A percentile compares a stretch with the other conserved stretches of the same genome.
phyloP scores from a whole-genome alignment of 2,888 invertebrate species.

The Sycophila texana region DNA sequence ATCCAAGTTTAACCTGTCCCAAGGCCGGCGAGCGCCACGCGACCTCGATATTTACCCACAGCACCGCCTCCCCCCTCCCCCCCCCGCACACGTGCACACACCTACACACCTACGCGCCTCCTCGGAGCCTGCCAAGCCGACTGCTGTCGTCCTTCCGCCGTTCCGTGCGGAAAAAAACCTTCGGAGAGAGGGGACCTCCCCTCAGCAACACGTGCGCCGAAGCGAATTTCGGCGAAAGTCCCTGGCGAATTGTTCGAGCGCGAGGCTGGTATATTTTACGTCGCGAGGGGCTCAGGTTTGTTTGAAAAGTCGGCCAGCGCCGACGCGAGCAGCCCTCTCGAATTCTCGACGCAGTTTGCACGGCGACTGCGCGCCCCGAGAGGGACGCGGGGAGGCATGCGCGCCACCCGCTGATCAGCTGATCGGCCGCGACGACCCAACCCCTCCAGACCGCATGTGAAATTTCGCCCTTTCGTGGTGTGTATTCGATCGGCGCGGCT shows the following conservation, averaged over 20 bases:
- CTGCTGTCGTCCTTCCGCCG: slow-evolving; percentile 14
- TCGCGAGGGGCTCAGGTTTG: neutral
- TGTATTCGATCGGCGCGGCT: too few species aligned
- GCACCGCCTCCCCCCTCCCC: too few species aligned
- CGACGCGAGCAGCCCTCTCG: neutral
- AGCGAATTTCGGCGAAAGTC: too few species aligned
- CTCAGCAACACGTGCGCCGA: neutral
- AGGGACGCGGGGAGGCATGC: neutral
- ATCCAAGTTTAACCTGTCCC: slow-evolving; percentile 46
- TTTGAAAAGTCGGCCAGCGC: neutral
- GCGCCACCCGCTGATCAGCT: slow-evolving; percentile 32
- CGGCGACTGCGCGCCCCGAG: slow-evolving; percentile 25
- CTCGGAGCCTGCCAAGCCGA: slow-evolving; percentile 20
- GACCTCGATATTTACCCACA: neutral
- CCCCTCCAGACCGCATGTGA: neutral
- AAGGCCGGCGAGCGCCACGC: slow-evolving; percentile 27
- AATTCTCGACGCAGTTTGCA: slow-evolving; percentile 30
- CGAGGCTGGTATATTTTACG: neutral
- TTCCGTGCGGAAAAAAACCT: slow-evolving; percentile 26
- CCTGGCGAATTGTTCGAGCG: too few species aligned
- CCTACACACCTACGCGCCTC: neutral
- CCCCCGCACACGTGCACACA: neutral
- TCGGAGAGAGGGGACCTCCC: slow-evolving; percentile 14
- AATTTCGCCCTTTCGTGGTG: neutral
- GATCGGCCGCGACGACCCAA: slow-evolving; percentile 12